Evolutionary conservation across 2,113 vertebrate genomes (phyloP).

Genomic region (Scatophagus argus): DNA sequence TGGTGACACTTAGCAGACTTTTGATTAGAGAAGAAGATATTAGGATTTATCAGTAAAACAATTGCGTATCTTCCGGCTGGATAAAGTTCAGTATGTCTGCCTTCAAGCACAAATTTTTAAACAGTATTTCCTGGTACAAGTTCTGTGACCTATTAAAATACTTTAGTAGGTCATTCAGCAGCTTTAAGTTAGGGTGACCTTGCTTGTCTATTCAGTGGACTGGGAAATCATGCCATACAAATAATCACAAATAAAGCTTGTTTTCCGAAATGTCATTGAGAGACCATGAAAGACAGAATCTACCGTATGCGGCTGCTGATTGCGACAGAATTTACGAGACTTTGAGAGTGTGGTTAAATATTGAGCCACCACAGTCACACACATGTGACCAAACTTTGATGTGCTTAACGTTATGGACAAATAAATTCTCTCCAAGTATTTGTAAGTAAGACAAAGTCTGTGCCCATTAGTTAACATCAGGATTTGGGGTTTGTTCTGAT

Average conservation of each 20-base stretch:
- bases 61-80: not conserved
- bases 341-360: not conserved
- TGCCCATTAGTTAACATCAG: not conserved
- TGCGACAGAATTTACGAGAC: not conserved
- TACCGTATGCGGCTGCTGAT: not conserved
- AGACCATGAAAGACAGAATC: not conserved
- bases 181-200: slow-evolving; percentile 33
- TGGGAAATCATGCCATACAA: slow-evolving; percentile 22
- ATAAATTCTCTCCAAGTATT: not conserved
- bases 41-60: not conserved
- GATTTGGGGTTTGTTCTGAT: not conserved
- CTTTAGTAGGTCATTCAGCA: not conserved
- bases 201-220: slow-evolving; percentile 3
- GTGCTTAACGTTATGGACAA: not conserved
- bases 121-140: not conserved
- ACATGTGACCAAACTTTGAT: not conserved
- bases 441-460: not conserved
- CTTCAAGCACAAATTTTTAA: no score
- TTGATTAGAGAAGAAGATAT: not conserved
- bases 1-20: slow-evolving; percentile 27
- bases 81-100: no score
- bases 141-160: not conserved
- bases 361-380: not conserved
- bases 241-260: not conserved
- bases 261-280: not conserved